phyloP scores from a whole-genome alignment of 2,113 vertebrate genomes.

The Dasyurus viverrinus region DNA sequence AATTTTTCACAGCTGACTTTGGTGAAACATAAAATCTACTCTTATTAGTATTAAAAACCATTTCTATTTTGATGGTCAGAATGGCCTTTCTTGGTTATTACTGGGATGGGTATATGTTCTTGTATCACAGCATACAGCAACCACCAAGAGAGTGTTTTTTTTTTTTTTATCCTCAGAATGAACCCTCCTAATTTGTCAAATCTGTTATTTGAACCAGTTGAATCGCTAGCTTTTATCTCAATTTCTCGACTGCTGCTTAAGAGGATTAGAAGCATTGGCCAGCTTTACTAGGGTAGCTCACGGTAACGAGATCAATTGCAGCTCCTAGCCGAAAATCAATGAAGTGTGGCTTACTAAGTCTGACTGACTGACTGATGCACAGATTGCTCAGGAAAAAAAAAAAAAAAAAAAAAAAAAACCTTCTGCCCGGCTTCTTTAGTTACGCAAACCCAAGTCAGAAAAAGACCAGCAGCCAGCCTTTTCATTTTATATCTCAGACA shows the following conservation, averaged over 20 bases:
- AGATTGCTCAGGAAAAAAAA: slow-evolving; percentile 45
- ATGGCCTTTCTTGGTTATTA: slow-evolving; percentile 63
- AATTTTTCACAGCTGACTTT: slow-evolving; percentile 30
- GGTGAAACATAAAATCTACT: slow-evolving; percentile 17
- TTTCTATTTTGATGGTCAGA: slow-evolving; percentile 47
- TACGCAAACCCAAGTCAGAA: slow-evolving; percentile 61
- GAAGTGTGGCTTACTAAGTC: slow-evolving; percentile 77
- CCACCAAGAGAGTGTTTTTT: slow-evolving; percentile 53
- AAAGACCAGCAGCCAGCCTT: slow-evolving; percentile 1
- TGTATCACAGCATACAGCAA: slow-evolving; percentile 51
- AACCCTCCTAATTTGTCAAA: slow-evolving; percentile 79
- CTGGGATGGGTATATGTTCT: slow-evolving; percentile 62
- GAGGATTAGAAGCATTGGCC: slow-evolving; percentile 83
- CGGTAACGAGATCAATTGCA: slow-evolving; percentile 81
- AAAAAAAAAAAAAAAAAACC: slow-evolving; percentile 54
- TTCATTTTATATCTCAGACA: slow-evolving; percentile 47
- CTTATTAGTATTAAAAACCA: slow-evolving; percentile 52
- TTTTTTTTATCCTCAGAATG: slow-evolving; percentile 68
- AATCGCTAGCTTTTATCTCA: slow-evolving; percentile 85
- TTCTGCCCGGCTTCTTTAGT: slow-evolving; percentile 69
- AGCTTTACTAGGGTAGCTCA: slow-evolving; percentile 76
- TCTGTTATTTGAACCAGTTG: slow-evolving; percentile 79
- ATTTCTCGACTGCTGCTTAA: slow-evolving; percentile 84
- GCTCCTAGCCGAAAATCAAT: slow-evolving; percentile 85
- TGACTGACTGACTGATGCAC: slow-evolving; percentile 77